A percentile compares a stretch with the other conserved stretches of the same genome.
Conservation (phyloP, 2,797 vertebrate species). For the Manis pentadactyla region DNA sequence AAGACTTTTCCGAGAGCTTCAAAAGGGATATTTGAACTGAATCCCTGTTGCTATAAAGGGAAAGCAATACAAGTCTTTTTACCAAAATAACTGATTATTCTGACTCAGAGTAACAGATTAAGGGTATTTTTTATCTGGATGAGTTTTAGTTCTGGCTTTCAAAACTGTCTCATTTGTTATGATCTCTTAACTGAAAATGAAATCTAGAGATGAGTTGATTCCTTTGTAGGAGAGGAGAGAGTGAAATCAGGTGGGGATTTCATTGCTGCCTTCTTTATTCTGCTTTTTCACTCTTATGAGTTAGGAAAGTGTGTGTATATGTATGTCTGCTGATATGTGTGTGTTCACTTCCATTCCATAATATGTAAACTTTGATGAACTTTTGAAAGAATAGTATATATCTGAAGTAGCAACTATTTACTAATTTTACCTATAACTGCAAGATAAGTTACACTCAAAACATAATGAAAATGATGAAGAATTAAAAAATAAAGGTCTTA, state of each 20-base stretch:
- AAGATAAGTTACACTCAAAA: constrained; percentile 35
- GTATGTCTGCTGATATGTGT: not conserved
- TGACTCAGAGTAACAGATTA: not conserved
- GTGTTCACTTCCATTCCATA: not conserved
- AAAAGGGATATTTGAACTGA: not conserved
- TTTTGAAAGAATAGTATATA: not conserved
- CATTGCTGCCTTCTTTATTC: not conserved
- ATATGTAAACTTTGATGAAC: not conserved
- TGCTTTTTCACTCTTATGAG: not conserved
- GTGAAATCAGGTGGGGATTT: not conserved
- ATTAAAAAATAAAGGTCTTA: constrained; percentile 30
- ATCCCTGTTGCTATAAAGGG: not conserved
- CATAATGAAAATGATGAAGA: not conserved
- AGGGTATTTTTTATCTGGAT: not conserved
- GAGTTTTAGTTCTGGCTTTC: not conserved
- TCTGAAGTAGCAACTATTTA: not conserved
- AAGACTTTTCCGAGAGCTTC: not conserved
- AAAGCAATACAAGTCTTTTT: constrained; percentile 6
- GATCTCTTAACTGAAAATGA: constrained; percentile 8
- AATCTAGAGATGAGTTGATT: not conserved
- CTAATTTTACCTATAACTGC: not conserved
- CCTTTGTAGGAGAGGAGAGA: not conserved
- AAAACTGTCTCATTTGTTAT: not conserved
- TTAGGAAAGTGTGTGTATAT: not conserved
- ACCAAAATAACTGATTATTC: constrained; percentile 32